Conservation (phyloP, 2,113 vertebrate species). For the Bubo bubo region DNA sequence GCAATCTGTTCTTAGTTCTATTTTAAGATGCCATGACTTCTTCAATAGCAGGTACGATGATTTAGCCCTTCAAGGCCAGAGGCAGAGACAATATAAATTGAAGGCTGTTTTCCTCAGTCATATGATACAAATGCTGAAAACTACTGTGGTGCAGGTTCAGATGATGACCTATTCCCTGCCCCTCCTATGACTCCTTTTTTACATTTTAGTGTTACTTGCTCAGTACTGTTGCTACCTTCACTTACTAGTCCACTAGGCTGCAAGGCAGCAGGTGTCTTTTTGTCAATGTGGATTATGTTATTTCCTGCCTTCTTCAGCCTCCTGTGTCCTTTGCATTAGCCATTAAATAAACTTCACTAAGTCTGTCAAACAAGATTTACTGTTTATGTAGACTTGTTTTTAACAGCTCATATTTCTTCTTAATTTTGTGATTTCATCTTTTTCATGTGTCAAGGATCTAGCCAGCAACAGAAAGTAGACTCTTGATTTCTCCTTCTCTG, state of each 20-base stretch:
- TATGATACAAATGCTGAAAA: neutral
- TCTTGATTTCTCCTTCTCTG: neutral
- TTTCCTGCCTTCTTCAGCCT: neutral
- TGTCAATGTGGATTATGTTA: neutral
- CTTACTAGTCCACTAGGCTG: neutral
- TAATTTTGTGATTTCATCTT: neutral
- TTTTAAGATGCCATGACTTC: neutral
- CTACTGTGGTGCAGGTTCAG: neutral
- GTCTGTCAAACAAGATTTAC: neutral
- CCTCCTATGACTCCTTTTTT: neutral
- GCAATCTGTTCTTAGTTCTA: neutral
- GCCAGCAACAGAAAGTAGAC: neutral
- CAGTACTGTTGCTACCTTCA: neutral
- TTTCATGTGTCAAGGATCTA: neutral
- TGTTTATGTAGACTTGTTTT: neutral
- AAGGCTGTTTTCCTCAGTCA: neutral
- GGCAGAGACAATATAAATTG: neutral
- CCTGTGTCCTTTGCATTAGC: neutral
- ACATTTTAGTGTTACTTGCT: neutral
- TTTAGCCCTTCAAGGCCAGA: neutral
- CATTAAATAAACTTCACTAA: neutral
- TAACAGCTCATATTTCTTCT: neutral
- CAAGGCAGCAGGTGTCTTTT: neutral
- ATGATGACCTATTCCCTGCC: neutral
- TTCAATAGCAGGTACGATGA: neutral